phyloP scores from a whole-genome alignment of 2,797 vertebrate genomes.

The Propithecus perrieri region DNA sequence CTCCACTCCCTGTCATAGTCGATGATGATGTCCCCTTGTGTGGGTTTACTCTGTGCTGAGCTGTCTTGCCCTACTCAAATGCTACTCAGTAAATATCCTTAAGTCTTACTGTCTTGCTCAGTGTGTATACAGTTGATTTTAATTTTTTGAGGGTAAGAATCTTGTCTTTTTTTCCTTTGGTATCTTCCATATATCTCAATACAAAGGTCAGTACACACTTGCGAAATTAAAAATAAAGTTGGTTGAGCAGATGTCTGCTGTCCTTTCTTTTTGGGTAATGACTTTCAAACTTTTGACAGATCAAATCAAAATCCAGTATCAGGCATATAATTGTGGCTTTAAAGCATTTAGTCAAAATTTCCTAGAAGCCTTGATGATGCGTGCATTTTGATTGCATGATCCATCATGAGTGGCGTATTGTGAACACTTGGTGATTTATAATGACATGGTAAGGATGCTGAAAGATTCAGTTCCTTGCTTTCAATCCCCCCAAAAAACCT shows the following conservation, averaged over 20 bases:
- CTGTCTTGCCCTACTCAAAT: background rate
- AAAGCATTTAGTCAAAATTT: conserved; percentile 42
- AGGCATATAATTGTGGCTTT: conserved; percentile 19
- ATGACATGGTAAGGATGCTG: conserved; percentile 12
- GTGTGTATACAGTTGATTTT: background rate
- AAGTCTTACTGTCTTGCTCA: background rate
- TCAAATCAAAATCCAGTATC: conserved; percentile 28
- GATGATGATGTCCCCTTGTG: background rate
- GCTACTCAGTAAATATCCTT: background rate
- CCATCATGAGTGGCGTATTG: background rate
- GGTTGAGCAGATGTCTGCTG: conserved; percentile 46
- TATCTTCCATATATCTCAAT: background rate
- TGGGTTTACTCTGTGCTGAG: background rate
- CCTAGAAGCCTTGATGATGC: background rate
- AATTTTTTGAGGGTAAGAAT: background rate
- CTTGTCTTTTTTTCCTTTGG: background rate
- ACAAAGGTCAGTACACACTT: conserved; percentile 22
- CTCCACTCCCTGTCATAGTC: background rate
- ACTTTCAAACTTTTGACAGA: conserved; percentile 26
- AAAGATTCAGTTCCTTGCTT: conserved; percentile 26
- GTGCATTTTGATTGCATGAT: background rate
- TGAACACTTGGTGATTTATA: conserved; percentile 43
- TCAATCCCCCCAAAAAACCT: background rate
- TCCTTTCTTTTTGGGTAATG: conserved; percentile 24
- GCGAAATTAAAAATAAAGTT: conserved; percentile 67